Evolutionary conservation across 2,888 invertebrate species (phyloP).

Genomic region (Carpatolechia fugitivella): DNA sequence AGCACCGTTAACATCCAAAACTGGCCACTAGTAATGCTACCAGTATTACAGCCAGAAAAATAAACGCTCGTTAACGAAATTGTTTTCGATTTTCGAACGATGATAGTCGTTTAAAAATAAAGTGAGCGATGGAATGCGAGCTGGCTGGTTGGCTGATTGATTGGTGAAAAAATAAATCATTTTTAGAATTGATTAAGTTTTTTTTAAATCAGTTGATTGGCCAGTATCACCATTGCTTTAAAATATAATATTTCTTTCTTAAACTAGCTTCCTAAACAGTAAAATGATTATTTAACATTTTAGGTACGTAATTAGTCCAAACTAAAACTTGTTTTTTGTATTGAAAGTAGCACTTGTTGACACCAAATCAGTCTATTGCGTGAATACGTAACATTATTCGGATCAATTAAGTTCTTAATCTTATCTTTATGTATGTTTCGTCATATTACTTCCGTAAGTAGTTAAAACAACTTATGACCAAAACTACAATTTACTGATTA

Average conservation of each 20-base stretch:
- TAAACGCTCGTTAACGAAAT: constrained; percentile 58
- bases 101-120: constrained; percentile 39
- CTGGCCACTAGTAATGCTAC: constrained; percentile 65
- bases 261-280: background rate
- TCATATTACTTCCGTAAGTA: background rate
- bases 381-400: background rate
- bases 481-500: too few species aligned
- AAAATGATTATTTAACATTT: background rate
- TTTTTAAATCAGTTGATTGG: constrained; percentile 27
- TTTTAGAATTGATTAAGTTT: constrained; percentile 19
- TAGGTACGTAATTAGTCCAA: background rate
- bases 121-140: constrained; percentile 33
- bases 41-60: constrained; percentile 48
- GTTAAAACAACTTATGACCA: too few species aligned
- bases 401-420: background rate
- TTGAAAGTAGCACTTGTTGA: background rate
- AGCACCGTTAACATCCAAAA: constrained; percentile 30
- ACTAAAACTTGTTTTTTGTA: background rate
- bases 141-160: constrained; percentile 39
- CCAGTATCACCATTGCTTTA: background rate
- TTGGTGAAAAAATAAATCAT: constrained; percentile 30
- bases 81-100: constrained; percentile 47
- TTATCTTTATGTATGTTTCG: background rate
- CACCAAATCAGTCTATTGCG: background rate
- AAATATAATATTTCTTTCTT: too few species aligned